Evolutionary conservation across 2,113 vertebrate species (phyloP).

Genomic region (Ornithorhynchus anatinus): DNA sequence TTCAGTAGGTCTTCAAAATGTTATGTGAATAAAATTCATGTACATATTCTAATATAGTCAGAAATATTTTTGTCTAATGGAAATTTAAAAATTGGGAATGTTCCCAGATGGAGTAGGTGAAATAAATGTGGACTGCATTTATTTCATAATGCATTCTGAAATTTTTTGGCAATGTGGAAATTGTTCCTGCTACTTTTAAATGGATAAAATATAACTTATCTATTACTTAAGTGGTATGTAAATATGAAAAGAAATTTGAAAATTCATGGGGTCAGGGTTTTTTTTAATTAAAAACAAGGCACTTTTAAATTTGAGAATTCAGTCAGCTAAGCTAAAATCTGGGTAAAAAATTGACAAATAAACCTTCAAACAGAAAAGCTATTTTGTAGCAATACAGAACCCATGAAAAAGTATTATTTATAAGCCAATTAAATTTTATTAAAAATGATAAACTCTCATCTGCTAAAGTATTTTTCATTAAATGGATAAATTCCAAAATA

Average conservation of each 20-base stretch:
- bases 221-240: neutral
- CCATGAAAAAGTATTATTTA: no score
- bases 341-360: no score
- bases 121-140: slow-evolving; percentile 4
- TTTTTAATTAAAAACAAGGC: no score
- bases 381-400: no score
- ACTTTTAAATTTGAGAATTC: no score
- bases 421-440: no score
- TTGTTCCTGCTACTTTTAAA: neutral
- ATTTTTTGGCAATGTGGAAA: neutral
- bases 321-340: no score
- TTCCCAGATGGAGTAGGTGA: neutral
- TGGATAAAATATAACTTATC: neutral
- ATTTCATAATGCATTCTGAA: neutral
- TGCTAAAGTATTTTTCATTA: no score
- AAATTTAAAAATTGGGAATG: neutral
- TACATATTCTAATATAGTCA: neutral
- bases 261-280: neutral
- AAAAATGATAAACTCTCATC: no score
- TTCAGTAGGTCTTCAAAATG: neutral
- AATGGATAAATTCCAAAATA: no score
- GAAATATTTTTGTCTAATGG: neutral
- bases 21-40: neutral
- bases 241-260: no score
- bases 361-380: no score